A percentile compares a stretch with the other conserved stretches of the same genome.
These are phyloP conservation scores for Clostera curtula DNA, from an alignment of 2,888 invertebrate species.

Conservation along the genomic window DNA sequence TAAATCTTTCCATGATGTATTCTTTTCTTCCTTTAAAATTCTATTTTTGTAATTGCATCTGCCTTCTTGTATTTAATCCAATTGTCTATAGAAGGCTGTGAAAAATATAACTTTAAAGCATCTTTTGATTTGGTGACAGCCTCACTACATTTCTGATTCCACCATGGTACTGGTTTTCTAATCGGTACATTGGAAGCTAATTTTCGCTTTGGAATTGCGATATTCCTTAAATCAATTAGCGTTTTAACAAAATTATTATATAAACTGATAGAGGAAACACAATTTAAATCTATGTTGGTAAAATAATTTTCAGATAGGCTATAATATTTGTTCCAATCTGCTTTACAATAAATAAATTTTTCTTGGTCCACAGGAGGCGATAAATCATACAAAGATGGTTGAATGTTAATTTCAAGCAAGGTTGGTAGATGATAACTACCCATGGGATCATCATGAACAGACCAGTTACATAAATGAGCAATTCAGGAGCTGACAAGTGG, in stretches of 20 bases:
- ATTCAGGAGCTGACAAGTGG: background rate
- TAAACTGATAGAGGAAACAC: background rate
- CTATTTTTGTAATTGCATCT: conserved; percentile 6
- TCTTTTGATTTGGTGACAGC: background rate
- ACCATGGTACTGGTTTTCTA: conserved; percentile 2
- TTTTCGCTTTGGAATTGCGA: conserved; percentile 1
- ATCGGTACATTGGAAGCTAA: background rate
- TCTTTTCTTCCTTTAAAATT: conserved; percentile 4
- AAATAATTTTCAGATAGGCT: background rate
- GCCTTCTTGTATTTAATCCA: conserved; percentile 2
- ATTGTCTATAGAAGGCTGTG: conserved; percentile 1
- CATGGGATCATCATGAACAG: conserved; percentile 8
- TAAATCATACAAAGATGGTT: background rate
- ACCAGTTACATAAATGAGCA: conserved; percentile 6
- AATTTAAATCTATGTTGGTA: background rate
- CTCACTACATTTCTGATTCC: conserved; percentile 1
- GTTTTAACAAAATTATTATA: conserved; percentile 1
- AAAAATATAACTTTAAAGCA: background rate
- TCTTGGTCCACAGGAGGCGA: background rate
- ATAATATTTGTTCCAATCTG: background rate
- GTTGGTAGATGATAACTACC: conserved; percentile 12
- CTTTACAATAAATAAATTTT: too few relatives aligned
- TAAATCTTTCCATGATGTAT: conserved; percentile 4
- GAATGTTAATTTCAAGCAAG: conserved; percentile 1
- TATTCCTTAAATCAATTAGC: conserved; percentile 2